Base-by-base conservation (phyloP, 92 coral and sea anemone genomes). In the Bergia puertoricense region DNA sequence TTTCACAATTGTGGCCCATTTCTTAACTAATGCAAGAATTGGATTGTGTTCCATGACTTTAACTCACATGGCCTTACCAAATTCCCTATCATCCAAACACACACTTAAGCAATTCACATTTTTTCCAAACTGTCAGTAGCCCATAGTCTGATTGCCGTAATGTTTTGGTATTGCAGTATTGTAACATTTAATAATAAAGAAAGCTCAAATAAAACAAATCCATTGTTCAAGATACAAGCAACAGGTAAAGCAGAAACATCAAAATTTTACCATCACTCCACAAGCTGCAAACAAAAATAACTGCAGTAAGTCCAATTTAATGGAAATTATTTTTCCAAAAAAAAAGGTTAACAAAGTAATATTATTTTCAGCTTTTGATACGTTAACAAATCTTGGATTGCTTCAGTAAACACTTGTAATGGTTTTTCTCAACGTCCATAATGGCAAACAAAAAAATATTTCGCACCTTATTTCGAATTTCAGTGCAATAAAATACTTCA, bases 201-300 rank as follows among this genome's bases (percentile, higher is more conserved):
- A 23, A 50, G 23, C 39, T 7, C 41, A 46, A 78, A 20, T 2
- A 82, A 20, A 56, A 81, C 71, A 14, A 66, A 38, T 44, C 74
- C 75, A 41, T 42, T 66, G 51, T 18, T 65, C 76, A 66, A 81
- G 42, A 78, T 43, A 81, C 76, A 81, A 81, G 75, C 86, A 81
- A 76, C 50, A 46, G 50, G 50, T 46, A 8, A 46, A 46, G 7
- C 36, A 56, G 72, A 59, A 38, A 30, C 15, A 62, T 2, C 45
- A 18, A 16, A 81, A 43, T 22, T 6, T 9, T 42, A 62, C 38
- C 30, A 68, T 8, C 86, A 67, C 41, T 82, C 86, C 86, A 82
- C 86, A 82, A 8, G 86, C 57, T 67, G 38, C n/a, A 2, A 82
- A 67, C 51, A 41, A 39, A 82, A 66, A 9, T 11, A 65, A n/a